phyloP scores from a whole-genome alignment of 2,113 vertebrate genomes.

The Sinocyclocheilus anshuiensis region DNA sequence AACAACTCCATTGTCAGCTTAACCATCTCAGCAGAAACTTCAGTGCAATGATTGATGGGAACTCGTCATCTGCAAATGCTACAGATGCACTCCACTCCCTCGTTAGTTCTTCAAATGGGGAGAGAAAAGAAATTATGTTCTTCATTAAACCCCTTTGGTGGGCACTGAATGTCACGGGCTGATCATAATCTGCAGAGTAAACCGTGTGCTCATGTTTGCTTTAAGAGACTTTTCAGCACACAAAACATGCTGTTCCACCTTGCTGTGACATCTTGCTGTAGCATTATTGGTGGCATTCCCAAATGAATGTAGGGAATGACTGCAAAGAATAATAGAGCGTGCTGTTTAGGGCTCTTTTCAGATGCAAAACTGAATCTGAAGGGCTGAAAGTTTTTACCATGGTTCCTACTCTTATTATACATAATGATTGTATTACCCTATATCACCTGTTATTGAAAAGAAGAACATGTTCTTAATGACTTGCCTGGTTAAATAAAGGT shows the following conservation, averaged over 20 bases:
- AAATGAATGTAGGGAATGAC: background rate
- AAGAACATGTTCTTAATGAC: no score
- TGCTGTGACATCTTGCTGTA: slow-evolving; percentile 6
- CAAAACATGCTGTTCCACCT: slow-evolving; percentile 24
- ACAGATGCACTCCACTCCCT: slow-evolving; percentile 5
- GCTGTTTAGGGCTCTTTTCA: slow-evolving; percentile 5
- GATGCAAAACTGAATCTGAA: background rate
- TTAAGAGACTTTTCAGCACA: slow-evolving; percentile 6
- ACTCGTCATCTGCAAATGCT: background rate
- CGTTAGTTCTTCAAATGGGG: background rate
- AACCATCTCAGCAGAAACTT: background rate
- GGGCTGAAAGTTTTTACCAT: background rate
- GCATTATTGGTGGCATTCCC: slow-evolving; percentile 8
- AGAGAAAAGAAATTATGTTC: background rate
- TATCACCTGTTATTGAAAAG: background rate
- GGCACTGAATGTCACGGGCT: slow-evolving; percentile 14
- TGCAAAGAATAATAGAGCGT: background rate
- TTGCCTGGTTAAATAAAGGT: no score
- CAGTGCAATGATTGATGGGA: background rate
- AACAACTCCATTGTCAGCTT: slow-evolving; percentile 11
- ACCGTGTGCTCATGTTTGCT: background rate
- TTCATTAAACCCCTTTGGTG: slow-evolving; percentile 2
- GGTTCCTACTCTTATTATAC: background rate
- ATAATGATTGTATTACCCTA: background rate
- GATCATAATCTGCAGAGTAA: slow-evolving; percentile 27